A percentile compares a stretch with the other conserved stretches of the same genome.
These are phyloP conservation scores for Crossocerus cetratus DNA, from an alignment of 2,888 invertebrate genomes.

Conservation along the genomic window DNA sequence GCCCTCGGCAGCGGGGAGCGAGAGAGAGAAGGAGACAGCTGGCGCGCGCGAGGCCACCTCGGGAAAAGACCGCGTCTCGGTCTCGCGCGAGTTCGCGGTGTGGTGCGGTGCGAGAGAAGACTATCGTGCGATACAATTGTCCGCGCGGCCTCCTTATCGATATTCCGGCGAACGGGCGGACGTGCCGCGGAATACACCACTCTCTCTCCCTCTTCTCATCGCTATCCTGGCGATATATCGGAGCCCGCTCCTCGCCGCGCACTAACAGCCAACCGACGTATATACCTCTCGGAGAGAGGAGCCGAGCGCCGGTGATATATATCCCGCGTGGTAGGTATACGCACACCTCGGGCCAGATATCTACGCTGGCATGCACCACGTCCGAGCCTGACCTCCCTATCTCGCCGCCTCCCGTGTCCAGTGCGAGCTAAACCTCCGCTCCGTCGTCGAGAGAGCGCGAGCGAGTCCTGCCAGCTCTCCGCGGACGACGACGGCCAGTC, in stretches of 20 bases:
- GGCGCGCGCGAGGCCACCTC: constrained; percentile 41
- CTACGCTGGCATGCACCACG: constrained; percentile 23
- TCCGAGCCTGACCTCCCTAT: constrained; percentile 5
- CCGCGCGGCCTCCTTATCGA: constrained; percentile 46
- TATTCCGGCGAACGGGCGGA: constrained; percentile 28
- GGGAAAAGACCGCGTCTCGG: constrained; percentile 45
- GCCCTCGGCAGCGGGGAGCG: not conserved
- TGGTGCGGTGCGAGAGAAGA: constrained; percentile 16
- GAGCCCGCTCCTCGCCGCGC: constrained; percentile 31
- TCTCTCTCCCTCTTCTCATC: constrained; percentile 2
- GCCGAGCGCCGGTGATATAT: constrained; percentile 48
- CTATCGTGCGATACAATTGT: constrained; percentile 37
- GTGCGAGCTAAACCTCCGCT: no score
- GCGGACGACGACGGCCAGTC: constrained; percentile 21
- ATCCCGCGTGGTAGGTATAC: constrained; percentile 51
- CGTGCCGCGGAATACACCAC: constrained; percentile 13
- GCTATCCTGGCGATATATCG: not conserved
- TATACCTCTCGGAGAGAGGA: no score
- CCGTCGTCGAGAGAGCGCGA: no score
- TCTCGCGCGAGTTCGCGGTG: constrained; percentile 34
- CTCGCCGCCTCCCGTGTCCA: not conserved
- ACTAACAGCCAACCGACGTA: constrained; percentile 30
- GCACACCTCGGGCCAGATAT: constrained; percentile 16
- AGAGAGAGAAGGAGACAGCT: constrained; percentile 15
- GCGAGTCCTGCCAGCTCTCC: constrained; percentile 38